phyloP scores from a whole-genome alignment of 2,888 invertebrate species.

The Brachypterus glaber region DNA sequence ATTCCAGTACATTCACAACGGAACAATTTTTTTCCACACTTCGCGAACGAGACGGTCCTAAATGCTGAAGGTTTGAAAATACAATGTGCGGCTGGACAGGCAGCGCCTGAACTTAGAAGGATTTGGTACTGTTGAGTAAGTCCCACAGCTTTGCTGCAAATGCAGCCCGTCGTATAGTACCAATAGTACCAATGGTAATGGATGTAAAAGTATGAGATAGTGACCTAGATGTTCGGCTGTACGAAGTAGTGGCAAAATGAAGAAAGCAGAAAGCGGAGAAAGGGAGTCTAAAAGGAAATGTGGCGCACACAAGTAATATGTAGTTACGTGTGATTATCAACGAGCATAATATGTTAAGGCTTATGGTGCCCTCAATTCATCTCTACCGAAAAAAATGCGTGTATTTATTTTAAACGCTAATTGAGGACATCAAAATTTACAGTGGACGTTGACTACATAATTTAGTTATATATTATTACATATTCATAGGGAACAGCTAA shows the following conservation, averaged over 20 bases:
- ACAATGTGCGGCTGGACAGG: too few relatives aligned
- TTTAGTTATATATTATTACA: too few relatives aligned
- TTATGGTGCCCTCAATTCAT: conserved; percentile 35
- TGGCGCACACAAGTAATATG: conserved; percentile 38
- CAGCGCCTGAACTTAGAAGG: too few relatives aligned
- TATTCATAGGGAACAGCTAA: too few relatives aligned
- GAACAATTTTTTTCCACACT: too few relatives aligned
- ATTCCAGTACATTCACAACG: too few relatives aligned
- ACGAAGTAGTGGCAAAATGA: conserved; percentile 41
- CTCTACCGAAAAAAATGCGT: conserved; percentile 13
- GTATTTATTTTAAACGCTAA: too few relatives aligned
- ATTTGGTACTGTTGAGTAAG: too few relatives aligned
- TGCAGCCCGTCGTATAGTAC: conserved; percentile 27
- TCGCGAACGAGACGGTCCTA: too few relatives aligned
- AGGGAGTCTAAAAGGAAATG: conserved; percentile 41
- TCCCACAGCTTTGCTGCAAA: conserved; percentile 31
- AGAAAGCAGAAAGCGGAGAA: conserved; percentile 42
- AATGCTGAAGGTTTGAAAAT: too few relatives aligned
- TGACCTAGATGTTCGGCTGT: conserved; percentile 42
- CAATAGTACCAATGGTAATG: conserved; percentile 28
- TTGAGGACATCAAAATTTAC: too few relatives aligned
- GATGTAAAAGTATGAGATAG: conserved; percentile 42
- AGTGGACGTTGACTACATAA: too few relatives aligned
- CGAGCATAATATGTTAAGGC: conserved; percentile 39
- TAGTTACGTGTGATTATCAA: conserved; percentile 42